These are phyloP conservation scores for Callyntrura sp. DNA, from an alignment of 2,888 invertebrate species.

Conservation along the genomic window DNA sequence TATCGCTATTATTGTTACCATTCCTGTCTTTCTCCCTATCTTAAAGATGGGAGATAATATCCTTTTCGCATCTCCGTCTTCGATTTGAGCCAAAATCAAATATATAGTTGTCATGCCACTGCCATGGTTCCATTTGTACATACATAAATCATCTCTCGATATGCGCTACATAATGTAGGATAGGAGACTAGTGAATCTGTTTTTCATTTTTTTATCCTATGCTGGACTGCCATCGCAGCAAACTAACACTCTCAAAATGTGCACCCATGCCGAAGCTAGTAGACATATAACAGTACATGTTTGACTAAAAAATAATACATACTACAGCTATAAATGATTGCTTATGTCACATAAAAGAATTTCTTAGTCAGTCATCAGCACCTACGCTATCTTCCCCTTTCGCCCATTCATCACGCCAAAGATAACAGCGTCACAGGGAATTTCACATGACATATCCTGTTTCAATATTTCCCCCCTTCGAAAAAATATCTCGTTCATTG, in stretches of 20 bases:
- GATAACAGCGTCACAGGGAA: slow-evolving; percentile 4
- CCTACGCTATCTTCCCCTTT: not conserved
- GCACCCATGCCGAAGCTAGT: no score
- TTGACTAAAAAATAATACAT: not conserved
- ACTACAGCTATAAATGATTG: no score
- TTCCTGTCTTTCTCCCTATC: not conserved
- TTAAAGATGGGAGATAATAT: no score
- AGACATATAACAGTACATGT: no score
- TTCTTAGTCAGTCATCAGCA: slow-evolving; percentile 27
- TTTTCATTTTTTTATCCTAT: no score
- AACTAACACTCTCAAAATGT: no score
- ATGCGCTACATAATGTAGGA: no score
- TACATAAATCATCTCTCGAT: no score
- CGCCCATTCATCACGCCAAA: not conserved
- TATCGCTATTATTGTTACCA: slow-evolving; percentile 11
- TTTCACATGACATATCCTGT: slow-evolving; percentile 4
- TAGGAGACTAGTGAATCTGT: no score
- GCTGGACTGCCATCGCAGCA: no score
- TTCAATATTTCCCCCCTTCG: not conserved
- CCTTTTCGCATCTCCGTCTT: no score
- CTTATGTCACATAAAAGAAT: not conserved
- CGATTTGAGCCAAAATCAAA: no score
- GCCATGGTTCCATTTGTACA: not conserved
- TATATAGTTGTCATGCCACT: not conserved
- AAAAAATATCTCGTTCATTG: slow-evolving; percentile 18